These are phyloP conservation scores for Colistium nudipinnis DNA, from an alignment of 2,113 vertebrate species.

Conservation along the genomic window DNA sequence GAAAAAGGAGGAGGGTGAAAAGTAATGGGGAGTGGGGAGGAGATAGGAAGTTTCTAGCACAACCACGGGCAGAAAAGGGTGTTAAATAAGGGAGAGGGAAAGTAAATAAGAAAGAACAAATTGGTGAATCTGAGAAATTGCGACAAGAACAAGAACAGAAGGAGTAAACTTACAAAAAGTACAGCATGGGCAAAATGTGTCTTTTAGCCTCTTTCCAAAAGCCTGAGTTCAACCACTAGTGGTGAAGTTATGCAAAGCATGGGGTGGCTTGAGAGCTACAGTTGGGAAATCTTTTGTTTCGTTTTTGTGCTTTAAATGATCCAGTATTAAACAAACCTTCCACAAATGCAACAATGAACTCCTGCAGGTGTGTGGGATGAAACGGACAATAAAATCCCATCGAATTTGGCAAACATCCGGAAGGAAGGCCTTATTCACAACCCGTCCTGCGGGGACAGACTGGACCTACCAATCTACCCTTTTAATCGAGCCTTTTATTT, in stretches of 20 bases:
- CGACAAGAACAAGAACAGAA: not conserved
- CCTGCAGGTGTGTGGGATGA: not conserved
- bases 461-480: constrained; percentile 29
- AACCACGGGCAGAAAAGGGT: not conserved
- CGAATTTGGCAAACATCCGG: constrained; percentile 39
- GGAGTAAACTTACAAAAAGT: not conserved
- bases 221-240: not conserved
- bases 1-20: constrained; percentile 8
- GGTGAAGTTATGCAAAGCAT: constrained; percentile 24
- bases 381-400: constrained; percentile 13
- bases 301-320: not conserved
- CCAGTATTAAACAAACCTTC: not conserved
- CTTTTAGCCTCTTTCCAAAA: constrained; percentile 2
- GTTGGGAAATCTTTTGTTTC: too few relatives aligned
- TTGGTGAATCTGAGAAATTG: not conserved
- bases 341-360: constrained; percentile 13
- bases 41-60: constrained; percentile 6
- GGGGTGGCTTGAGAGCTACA: not conserved
- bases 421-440: constrained; percentile 31
- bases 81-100: not conserved
- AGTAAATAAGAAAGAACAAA: not conserved
- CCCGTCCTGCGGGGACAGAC: constrained; percentile 9
- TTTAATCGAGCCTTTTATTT: constrained; percentile 61
- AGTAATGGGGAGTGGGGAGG: not conserved
- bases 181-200: constrained; percentile 6